Evolutionary conservation across 2,113 vertebrate species (phyloP).

Genomic region (Arvicanthis niloticus): DNA sequence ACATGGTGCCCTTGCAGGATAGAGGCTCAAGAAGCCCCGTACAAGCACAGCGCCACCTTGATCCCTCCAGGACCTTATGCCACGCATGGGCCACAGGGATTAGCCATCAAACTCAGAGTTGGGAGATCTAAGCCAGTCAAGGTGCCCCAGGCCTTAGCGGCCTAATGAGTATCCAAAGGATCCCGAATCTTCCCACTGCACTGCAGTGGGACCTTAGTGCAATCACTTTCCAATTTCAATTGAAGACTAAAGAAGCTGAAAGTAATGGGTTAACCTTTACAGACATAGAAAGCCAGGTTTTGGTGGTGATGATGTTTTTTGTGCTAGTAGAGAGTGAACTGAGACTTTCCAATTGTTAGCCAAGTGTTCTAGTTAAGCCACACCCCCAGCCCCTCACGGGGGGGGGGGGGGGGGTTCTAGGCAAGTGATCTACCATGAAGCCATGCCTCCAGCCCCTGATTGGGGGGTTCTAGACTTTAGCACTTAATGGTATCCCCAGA

Average conservation of each 20-base stretch:
- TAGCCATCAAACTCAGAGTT: neutral
- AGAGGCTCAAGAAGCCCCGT: neutral
- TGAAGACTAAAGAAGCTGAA: neutral
- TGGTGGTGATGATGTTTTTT: neutral
- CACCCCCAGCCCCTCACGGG: neutral
- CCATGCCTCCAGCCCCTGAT: neutral
- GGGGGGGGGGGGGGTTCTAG: neutral
- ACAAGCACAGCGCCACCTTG: neutral
- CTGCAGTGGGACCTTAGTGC: neutral
- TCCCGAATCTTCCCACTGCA: neutral
- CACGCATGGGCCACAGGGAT: neutral
- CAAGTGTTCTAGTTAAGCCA: neutral
- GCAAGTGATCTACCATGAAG: neutral
- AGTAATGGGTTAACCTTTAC: neutral
- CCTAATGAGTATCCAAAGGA: neutral
- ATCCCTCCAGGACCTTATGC: neutral
- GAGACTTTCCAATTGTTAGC: neutral
- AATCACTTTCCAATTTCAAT: neutral
- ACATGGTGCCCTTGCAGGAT: neutral
- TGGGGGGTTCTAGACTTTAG: neutral
- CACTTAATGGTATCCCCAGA: neutral
- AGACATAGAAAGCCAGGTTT: neutral
- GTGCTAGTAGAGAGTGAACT: neutral
- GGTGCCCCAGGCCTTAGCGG: neutral
- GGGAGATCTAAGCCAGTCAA: neutral